phyloP scores from a whole-genome alignment of 2,888 invertebrate species.

The Tillus elongatus region DNA sequence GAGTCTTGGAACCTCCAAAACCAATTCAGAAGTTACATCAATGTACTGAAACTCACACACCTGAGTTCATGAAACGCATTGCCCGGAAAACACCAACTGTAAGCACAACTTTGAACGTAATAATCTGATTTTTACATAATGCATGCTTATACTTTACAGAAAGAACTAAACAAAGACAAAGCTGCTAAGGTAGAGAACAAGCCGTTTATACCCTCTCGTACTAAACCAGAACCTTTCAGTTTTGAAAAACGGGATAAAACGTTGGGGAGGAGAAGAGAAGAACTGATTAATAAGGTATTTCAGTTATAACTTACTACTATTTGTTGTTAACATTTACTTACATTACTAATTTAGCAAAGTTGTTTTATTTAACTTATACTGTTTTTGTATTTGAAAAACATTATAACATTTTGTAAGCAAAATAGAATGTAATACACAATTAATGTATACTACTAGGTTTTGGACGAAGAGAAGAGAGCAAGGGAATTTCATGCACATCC shows the following conservation, averaged over 20 bases:
- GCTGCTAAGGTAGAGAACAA: too few species aligned
- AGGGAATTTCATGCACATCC: slow-evolving; percentile 64
- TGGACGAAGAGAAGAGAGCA: slow-evolving; percentile 52
- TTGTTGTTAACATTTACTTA: too few species aligned
- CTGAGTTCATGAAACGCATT: slow-evolving; percentile 24
- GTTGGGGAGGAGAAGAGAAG: slow-evolving; percentile 49
- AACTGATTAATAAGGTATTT: slow-evolving; percentile 46
- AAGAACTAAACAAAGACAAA: too few species aligned
- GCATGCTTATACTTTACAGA: too few species aligned
- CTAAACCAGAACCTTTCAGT: slow-evolving; percentile 50
- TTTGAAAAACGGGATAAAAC: slow-evolving; percentile 58
- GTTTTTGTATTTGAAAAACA: neutral
- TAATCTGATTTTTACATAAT: too few species aligned
- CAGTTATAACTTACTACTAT: too few species aligned
- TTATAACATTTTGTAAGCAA: too few species aligned
- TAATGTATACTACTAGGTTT: slow-evolving; percentile 28
- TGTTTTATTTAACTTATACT: too few species aligned
- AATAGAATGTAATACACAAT: neutral
- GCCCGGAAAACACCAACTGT: slow-evolving; percentile 5
- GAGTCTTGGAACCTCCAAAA: slow-evolving; percentile 42
- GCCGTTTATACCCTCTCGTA: too few species aligned
- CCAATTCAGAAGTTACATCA: neutral
- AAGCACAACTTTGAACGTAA: too few species aligned
- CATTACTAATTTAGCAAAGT: too few species aligned
- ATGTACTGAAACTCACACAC: slow-evolving; percentile 19